Evolutionary conservation across 1,140 invertebrate genomes (phyloP).

Genomic region (Solenopsis invicta): DNA sequence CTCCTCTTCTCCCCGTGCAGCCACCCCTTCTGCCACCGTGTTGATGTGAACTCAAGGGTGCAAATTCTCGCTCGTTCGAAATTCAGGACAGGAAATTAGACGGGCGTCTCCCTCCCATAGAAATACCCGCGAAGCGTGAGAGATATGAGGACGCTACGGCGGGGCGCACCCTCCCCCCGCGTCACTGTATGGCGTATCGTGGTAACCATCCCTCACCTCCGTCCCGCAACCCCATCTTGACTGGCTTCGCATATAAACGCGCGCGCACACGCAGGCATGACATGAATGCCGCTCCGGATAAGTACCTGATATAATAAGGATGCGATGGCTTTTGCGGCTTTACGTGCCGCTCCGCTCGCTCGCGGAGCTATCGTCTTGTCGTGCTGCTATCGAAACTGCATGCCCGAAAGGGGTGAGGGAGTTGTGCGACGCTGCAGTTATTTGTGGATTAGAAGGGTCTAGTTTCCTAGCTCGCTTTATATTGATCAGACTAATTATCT

Average conservation of each 20-base stretch:
- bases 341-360: slow-evolving; percentile 56
- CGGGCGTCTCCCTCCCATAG: slow-evolving; percentile 84
- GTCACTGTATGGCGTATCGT: slow-evolving; percentile 65
- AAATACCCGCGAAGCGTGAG: slow-evolving; percentile 86
- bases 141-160: slow-evolving; percentile 80
- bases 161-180: slow-evolving; percentile 21
- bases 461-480: background rate
- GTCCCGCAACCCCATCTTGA: slow-evolving; percentile 60
- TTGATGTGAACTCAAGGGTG: slow-evolving; percentile 85
- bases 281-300: slow-evolving; percentile 69
- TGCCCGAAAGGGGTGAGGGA: background rate
- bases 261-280: slow-evolving; percentile 65
- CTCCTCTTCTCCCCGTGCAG: background rate
- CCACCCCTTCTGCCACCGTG: slow-evolving; percentile 70
- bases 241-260: slow-evolving; percentile 49
- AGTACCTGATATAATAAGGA: slow-evolving; percentile 70
- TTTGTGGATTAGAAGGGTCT: background rate
- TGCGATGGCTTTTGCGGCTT: slow-evolving; percentile 57
- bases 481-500: slow-evolving; percentile 26
- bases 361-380: slow-evolving; percentile 48
- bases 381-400: slow-evolving; percentile 60
- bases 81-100: slow-evolving; percentile 88
- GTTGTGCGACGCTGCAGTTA: slow-evolving; percentile 43
- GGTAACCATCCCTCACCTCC: slow-evolving; percentile 68
- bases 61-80: slow-evolving; percentile 85